Percentiles rank a stretch among this genome's conserved stretches.
Conservation (phyloP, 1,140 invertebrate genomes). For the Scaptomyza montana region DNA sequence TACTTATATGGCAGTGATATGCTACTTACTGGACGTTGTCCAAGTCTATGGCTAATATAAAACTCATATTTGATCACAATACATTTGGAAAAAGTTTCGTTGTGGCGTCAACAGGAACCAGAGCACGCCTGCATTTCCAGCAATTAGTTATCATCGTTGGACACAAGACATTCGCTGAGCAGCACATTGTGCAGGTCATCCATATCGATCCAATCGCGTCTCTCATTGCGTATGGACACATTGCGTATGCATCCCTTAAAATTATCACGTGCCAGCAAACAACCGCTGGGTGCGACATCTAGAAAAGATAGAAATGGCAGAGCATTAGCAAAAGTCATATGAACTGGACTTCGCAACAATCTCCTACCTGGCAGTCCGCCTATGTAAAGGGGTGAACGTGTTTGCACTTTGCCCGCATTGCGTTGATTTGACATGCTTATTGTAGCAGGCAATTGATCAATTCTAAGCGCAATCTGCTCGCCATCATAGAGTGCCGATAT, state of each 20-base stretch:
- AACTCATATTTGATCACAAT: constrained; percentile 79
- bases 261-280: constrained; percentile 88
- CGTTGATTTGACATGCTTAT: constrained; percentile 73
- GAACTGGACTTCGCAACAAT: neutral
- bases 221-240: constrained; percentile 88
- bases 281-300: constrained; percentile 88
- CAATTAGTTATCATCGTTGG: constrained; percentile 63
- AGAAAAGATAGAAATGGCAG: constrained; percentile 12
- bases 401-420: constrained; percentile 72
- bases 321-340: neutral
- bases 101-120: constrained; percentile 74
- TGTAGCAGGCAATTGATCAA: constrained; percentile 88
- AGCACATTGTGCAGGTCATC: constrained; percentile 91
- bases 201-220: constrained; percentile 93
- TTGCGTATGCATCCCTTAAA: constrained; percentile 97
- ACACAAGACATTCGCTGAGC: constrained; percentile 90
- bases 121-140: constrained; percentile 12
- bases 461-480: constrained; percentile 88
- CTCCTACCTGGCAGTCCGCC: constrained; percentile 92
- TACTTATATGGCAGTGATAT: constrained; percentile 77
- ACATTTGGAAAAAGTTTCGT: constrained; percentile 80
- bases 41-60: constrained; percentile 52
- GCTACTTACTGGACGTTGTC: constrained; percentile 38
- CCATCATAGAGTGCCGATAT: constrained; percentile 90
- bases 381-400: constrained; percentile 89